A percentile compares a stretch with the other conserved stretches of the same genome.
phyloP scores from a whole-genome alignment of 2,113 vertebrate genomes.

The Myocastor coypus region DNA sequence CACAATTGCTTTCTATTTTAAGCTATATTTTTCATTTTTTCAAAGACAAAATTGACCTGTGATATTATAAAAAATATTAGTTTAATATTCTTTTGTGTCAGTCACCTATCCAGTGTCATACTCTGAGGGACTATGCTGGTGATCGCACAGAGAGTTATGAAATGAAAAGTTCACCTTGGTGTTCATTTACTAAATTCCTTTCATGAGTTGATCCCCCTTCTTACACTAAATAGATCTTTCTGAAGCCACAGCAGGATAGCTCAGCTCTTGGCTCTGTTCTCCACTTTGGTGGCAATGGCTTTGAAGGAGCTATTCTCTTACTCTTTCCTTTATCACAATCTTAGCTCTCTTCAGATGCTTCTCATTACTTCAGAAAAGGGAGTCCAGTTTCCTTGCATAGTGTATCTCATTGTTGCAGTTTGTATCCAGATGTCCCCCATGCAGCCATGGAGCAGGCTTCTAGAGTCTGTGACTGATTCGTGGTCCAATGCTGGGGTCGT shows the following conservation, averaged over 20 bases:
- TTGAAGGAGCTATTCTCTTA: neutral
- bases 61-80: neutral
- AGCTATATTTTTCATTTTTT: neutral
- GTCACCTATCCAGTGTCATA: neutral
- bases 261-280: neutral
- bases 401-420: neutral
- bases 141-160: neutral
- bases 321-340: neutral
- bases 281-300: neutral
- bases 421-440: no score
- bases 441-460: no score
- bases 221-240: neutral
- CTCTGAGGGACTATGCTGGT: neutral
- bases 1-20: neutral
- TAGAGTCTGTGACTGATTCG: no score
- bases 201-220: neutral
- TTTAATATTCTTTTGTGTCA: neutral
- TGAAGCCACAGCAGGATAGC: neutral
- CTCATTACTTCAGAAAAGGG: neutral
- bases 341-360: neutral
- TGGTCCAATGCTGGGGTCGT: no score
- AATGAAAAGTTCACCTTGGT: neutral
- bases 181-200: neutral
- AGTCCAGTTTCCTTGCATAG: neutral
- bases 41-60: neutral